Percentiles rank a stretch among this genome's conserved stretches.
phyloP scores from a whole-genome alignment of 1,140 invertebrate genomes.

The Maniola jurtina region DNA sequence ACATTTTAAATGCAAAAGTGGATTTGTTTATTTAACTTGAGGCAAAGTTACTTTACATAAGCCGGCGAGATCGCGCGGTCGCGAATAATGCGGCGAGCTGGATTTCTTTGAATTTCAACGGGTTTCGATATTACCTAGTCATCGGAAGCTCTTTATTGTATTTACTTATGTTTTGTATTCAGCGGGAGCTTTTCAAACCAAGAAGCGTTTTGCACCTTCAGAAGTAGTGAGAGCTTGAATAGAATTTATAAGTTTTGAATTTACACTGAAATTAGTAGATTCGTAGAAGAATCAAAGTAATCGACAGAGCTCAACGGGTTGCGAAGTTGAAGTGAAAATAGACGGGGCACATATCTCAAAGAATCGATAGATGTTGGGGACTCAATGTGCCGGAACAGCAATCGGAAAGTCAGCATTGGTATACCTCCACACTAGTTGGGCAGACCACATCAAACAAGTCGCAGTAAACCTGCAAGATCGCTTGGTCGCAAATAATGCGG shows the following conservation, averaged over 20 bases:
- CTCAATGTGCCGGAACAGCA: too few relatives aligned
- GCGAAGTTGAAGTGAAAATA: too few relatives aligned
- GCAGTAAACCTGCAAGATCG: not conserved
- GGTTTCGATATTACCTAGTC: constrained; percentile 8
- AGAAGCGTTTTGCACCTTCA: not conserved
- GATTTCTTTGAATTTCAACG: constrained; percentile 1
- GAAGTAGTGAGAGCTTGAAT: too few relatives aligned
- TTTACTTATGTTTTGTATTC: constrained; percentile 6
- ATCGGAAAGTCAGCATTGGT: too few relatives aligned
- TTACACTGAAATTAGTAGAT: too few relatives aligned
- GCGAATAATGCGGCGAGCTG: constrained; percentile 9
- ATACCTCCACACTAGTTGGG: too few relatives aligned
- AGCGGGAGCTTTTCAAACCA: not conserved
- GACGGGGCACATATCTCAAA: too few relatives aligned
- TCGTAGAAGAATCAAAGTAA: too few relatives aligned
- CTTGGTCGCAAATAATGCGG: constrained; percentile 2
- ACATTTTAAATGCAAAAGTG: constrained; percentile 10
- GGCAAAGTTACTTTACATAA: constrained; percentile 11
- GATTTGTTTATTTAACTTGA: constrained; percentile 10
- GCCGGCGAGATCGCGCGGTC: constrained; percentile 3
- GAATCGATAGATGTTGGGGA: too few relatives aligned
- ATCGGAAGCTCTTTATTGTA: constrained; percentile 12
- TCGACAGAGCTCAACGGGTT: too few relatives aligned
- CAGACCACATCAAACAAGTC: too few relatives aligned
- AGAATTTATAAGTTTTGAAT: too few relatives aligned